These are phyloP conservation scores for Amaurobius ferox DNA, from an alignment of 2,888 invertebrate genomes.

Conservation along the genomic window DNA sequence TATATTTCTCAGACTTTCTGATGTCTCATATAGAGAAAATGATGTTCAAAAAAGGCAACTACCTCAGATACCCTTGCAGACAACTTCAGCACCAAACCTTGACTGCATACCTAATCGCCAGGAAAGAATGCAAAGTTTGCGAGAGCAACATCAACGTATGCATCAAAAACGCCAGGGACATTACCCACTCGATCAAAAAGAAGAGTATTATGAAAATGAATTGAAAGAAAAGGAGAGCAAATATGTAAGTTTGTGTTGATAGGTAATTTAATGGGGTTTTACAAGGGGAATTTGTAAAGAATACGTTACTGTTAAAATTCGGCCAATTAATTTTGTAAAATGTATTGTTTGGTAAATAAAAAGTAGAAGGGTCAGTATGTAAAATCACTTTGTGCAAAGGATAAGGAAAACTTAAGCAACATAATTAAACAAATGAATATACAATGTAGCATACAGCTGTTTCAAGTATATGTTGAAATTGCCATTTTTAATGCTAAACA, in stretches of 20 bases:
- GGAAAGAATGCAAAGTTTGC: slow-evolving; percentile 80
- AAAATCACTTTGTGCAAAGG: too few species aligned
- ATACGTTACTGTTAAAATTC: too few species aligned
- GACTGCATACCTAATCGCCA: slow-evolving; percentile 73
- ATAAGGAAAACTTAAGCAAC: too few species aligned
- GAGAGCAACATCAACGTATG: slow-evolving; percentile 81
- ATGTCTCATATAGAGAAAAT: slow-evolving; percentile 17
- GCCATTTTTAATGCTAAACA: too few species aligned
- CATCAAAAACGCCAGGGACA: slow-evolving; percentile 81
- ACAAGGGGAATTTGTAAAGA: too few species aligned
- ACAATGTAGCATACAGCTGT: too few species aligned
- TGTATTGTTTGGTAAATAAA: too few species aligned
- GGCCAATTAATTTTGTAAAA: too few species aligned
- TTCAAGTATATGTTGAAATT: too few species aligned
- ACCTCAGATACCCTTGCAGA: slow-evolving; percentile 36
- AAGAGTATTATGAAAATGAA: slow-evolving; percentile 73
- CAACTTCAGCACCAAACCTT: neutral
- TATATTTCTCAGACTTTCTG: slow-evolving; percentile 23
- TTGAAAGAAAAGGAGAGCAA: slow-evolving; percentile 68
- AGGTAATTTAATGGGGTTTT: too few species aligned
- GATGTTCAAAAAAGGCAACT: slow-evolving; percentile 26
- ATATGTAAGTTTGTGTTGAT: slow-evolving; percentile 33
- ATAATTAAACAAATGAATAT: too few species aligned
- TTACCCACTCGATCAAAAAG: slow-evolving; percentile 81
- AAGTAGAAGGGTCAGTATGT: too few species aligned